Conservation (phyloP, 2,888 invertebrate species). For the Colletes collaris region DNA sequence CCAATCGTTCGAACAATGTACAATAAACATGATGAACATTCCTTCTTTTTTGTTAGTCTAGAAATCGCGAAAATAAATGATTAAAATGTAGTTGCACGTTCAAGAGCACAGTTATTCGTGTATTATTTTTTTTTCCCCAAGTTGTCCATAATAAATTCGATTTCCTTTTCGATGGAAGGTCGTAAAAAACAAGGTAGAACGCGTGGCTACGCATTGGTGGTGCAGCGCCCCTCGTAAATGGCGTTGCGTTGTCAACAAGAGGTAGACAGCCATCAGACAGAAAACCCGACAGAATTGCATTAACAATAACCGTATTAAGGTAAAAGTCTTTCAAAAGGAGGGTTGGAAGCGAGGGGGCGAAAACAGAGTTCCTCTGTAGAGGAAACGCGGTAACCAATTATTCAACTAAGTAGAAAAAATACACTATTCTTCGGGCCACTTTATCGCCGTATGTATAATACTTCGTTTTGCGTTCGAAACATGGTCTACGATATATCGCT, state of each 20-base stretch:
- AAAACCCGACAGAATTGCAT: slow-evolving; percentile 75
- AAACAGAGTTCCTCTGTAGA: slow-evolving; percentile 50
- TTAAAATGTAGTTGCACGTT: too few relatives aligned
- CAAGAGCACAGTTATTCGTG: too few relatives aligned
- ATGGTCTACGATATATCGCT: slow-evolving; percentile 31
- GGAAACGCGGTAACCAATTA: slow-evolving; percentile 72
- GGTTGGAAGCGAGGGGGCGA: not conserved
- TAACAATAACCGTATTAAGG: slow-evolving; percentile 75
- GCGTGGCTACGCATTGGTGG: slow-evolving; percentile 14
- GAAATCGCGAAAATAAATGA: too few relatives aligned
- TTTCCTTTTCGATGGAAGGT: slow-evolving; percentile 33
- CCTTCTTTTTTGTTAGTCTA: too few relatives aligned
- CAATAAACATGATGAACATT: not conserved
- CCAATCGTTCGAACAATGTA: not conserved
- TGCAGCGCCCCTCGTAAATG: slow-evolving; percentile 59
- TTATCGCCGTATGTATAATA: slow-evolving; percentile 26
- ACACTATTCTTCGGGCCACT: slow-evolving; percentile 66
- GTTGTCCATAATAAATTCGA: slow-evolving; percentile 48
- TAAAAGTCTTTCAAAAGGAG: slow-evolving; percentile 63
- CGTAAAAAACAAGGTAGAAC: slow-evolving; percentile 23
- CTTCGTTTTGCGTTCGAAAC: slow-evolving; percentile 46
- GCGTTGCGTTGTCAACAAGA: slow-evolving; percentile 71
- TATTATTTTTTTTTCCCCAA: not conserved
- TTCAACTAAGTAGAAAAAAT: slow-evolving; percentile 70
- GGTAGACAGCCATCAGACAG: slow-evolving; percentile 72